These are phyloP conservation scores for Zhuqinia jingwanae DNA, from an alignment of 2,888 invertebrate genomes.

Conservation along the genomic window DNA sequence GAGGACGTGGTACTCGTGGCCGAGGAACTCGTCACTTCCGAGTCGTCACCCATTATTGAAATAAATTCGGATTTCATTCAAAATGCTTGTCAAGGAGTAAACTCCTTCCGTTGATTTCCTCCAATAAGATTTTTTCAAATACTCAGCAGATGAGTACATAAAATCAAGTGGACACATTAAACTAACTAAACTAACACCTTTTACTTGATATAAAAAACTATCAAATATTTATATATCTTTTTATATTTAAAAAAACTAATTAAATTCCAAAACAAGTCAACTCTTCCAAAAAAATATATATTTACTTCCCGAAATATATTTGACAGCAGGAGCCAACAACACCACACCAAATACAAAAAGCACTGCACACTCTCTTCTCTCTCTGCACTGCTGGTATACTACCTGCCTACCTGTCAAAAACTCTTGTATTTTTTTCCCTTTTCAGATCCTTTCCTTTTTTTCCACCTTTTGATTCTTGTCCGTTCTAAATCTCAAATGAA, in stretches of 20 bases:
- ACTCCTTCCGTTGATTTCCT: constrained; percentile 49
- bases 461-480: constrained; percentile 58
- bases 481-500: constrained; percentile 70
- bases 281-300: too few relatives aligned
- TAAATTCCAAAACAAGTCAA: too few relatives aligned
- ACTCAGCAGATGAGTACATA: constrained; percentile 37
- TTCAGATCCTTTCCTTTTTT: constrained; percentile 26
- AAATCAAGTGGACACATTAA: constrained; percentile 62
- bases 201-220: constrained; percentile 57
- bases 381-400: too few relatives aligned
- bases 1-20: constrained; percentile 84
- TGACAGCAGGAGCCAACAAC: too few relatives aligned
- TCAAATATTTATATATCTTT: too few relatives aligned
- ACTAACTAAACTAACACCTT: constrained; percentile 7
- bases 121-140: constrained; percentile 30
- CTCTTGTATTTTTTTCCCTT: constrained; percentile 41
- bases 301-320: too few relatives aligned
- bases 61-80: constrained; percentile 52
- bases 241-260: too few relatives aligned
- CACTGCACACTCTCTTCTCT: too few relatives aligned
- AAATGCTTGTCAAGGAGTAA: constrained; percentile 58
- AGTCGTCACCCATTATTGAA: constrained; percentile 82
- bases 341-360: too few relatives aligned
- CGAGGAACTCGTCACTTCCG: constrained; percentile 90
- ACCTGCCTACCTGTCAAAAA: constrained; percentile 27